phyloP scores from a whole-genome alignment of 2,888 invertebrate genomes.

The Polymixis flavicincta region DNA sequence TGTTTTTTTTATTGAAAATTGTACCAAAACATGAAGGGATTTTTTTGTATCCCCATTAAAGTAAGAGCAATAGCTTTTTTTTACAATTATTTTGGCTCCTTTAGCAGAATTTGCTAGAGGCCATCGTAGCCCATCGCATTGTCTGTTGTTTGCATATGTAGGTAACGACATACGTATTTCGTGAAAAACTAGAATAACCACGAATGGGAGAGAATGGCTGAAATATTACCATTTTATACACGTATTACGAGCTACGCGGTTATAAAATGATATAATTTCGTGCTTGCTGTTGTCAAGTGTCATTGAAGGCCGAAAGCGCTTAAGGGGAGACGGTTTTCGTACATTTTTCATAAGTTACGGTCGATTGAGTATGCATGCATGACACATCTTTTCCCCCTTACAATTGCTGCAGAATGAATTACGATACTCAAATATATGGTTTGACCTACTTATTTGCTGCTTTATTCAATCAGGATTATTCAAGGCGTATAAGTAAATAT shows the following conservation, averaged over 20 bases:
- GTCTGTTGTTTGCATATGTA: not conserved
- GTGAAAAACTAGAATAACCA: not conserved
- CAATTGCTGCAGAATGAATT: slow-evolving; percentile 39
- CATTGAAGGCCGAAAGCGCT: slow-evolving; percentile 9
- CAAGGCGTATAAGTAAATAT: too few relatives aligned
- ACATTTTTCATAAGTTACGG: slow-evolving; percentile 42
- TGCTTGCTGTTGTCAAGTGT: slow-evolving; percentile 5
- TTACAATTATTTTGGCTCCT: too few relatives aligned
- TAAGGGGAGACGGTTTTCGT: slow-evolving; percentile 29
- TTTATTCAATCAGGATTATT: slow-evolving; percentile 4
- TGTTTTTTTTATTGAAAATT: too few relatives aligned
- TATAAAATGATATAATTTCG: slow-evolving; percentile 25
- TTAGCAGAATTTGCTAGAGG: too few relatives aligned
- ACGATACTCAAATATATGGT: slow-evolving; percentile 16
- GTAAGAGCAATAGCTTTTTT: too few relatives aligned
- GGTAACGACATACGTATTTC: not conserved
- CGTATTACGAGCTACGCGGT: not conserved
- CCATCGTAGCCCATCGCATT: not conserved
- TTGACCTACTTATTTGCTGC: slow-evolving; percentile 25
- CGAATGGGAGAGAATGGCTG: not conserved
- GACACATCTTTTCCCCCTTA: slow-evolving; percentile 32
- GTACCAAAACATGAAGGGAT: too few relatives aligned
- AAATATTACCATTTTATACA: slow-evolving; percentile 15
- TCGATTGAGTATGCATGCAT: slow-evolving; percentile 48
- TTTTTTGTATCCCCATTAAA: too few relatives aligned